phyloP scores from a whole-genome alignment of 2,797 vertebrate species.

The Spheniscus humboldti region DNA sequence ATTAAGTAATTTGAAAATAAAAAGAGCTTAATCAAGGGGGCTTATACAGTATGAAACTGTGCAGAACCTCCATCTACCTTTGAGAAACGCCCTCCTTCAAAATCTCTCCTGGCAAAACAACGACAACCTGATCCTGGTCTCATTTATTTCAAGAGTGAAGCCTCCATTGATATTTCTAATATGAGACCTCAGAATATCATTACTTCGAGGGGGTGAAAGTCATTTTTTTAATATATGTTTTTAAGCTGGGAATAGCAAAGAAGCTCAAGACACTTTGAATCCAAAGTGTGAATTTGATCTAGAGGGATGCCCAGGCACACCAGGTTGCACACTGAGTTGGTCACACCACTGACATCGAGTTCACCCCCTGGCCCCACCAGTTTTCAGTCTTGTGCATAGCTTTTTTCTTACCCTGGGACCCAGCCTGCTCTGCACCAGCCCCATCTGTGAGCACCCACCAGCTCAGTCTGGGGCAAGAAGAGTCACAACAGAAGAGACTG shows the following conservation, averaged over 20 bases:
- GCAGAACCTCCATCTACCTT: neutral
- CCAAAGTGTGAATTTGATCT: neutral
- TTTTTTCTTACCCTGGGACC: neutral
- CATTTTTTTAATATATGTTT: neutral
- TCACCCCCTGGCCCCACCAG: accelerated
- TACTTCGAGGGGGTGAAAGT: neutral
- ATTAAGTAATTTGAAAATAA: conserved; percentile 64
- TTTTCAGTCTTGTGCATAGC: neutral
- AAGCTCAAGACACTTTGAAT: neutral
- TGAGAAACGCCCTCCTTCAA: neutral
- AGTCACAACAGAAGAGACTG: neutral
- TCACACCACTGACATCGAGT: neutral
- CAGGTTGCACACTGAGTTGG: accelerated
- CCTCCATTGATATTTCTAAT: neutral
- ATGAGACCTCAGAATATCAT: neutral
- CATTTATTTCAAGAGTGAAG: neutral
- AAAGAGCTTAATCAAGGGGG: conserved; percentile 48
- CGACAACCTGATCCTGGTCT: neutral
- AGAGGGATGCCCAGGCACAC: neutral
- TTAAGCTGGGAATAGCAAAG: neutral
- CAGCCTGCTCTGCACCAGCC: neutral
- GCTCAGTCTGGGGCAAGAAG: neutral
- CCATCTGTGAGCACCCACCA: neutral
- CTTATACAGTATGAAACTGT: neutral
- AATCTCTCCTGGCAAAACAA: neutral